Conservation (phyloP, 2,113 vertebrate genomes). For the Typhlomys cinereus region DNA sequence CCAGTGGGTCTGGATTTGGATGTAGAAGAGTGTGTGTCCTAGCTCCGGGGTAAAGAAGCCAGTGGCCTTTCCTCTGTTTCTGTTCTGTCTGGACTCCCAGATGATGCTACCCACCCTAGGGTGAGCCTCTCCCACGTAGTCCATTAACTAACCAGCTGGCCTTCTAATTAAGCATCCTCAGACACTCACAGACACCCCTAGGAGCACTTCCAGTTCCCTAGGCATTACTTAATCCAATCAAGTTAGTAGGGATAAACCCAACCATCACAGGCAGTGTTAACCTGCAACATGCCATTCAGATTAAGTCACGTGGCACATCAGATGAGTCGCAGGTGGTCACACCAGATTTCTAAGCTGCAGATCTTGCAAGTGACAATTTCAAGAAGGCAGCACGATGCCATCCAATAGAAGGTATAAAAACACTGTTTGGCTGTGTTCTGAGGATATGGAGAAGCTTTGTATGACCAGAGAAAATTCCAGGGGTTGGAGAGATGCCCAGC, state of each 20-base stretch:
- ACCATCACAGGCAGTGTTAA: not conserved
- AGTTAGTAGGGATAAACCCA: not conserved
- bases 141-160: not conserved
- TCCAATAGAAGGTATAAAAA: not conserved
- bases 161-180: no score
- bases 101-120: not conserved
- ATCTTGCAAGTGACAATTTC: not conserved
- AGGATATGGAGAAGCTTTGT: not conserved
- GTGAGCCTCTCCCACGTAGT: not conserved
- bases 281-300: not conserved
- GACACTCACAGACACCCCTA: not conserved
- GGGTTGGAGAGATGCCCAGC: no score
- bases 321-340: not conserved
- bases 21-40: not conserved
- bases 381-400: not conserved
- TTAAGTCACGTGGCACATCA: not conserved
- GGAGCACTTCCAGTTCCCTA: not conserved
- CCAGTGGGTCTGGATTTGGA: not conserved
- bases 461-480: no score
- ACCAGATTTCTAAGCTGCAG: not conserved
- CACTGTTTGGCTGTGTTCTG: no score
- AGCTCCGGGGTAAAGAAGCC: not conserved
- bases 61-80: not conserved
- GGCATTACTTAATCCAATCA: not conserved
- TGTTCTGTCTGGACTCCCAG: not conserved